Conservation (phyloP, 1,140 invertebrate genomes). For the Bombus difficillimus region DNA sequence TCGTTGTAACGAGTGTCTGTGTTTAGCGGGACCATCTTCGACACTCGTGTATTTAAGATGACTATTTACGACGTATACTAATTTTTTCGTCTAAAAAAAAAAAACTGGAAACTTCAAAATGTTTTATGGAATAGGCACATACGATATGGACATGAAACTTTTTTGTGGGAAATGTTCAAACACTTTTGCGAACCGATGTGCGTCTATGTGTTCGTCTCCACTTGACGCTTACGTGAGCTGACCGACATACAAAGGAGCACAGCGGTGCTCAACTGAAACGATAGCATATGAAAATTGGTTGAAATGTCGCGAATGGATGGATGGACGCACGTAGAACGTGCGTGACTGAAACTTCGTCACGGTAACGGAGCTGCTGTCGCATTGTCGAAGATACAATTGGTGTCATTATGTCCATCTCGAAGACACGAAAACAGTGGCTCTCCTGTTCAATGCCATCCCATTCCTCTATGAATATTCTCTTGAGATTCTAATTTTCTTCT, state of each 20-base stretch:
- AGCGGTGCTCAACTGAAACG: slow-evolving; percentile 23
- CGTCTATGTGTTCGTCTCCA: not conserved
- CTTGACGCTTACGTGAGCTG: slow-evolving; percentile 31
- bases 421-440: slow-evolving; percentile 28
- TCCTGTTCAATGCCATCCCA: not conserved
- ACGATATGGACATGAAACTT: not conserved
- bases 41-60: too few species aligned
- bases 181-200: not conserved
- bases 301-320: slow-evolving; percentile 6
- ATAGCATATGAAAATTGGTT: not conserved
- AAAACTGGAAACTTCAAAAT: not conserved
- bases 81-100: too few species aligned
- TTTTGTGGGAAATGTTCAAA: not conserved
- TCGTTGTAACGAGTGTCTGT: too few species aligned
- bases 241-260: slow-evolving; percentile 49
- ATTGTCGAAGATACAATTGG: slow-evolving; percentile 14
- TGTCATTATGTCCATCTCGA: slow-evolving; percentile 12
- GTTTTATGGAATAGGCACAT: not conserved
- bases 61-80: too few species aligned
- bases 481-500: not conserved
- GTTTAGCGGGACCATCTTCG: too few species aligned
- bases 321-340: not conserved
- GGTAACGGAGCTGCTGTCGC: slow-evolving; percentile 16
- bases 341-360: slow-evolving; percentile 36
- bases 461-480: not conserved